Conservation (phyloP, 1,140 invertebrate genomes). For the Drosophila aff. region DNA sequence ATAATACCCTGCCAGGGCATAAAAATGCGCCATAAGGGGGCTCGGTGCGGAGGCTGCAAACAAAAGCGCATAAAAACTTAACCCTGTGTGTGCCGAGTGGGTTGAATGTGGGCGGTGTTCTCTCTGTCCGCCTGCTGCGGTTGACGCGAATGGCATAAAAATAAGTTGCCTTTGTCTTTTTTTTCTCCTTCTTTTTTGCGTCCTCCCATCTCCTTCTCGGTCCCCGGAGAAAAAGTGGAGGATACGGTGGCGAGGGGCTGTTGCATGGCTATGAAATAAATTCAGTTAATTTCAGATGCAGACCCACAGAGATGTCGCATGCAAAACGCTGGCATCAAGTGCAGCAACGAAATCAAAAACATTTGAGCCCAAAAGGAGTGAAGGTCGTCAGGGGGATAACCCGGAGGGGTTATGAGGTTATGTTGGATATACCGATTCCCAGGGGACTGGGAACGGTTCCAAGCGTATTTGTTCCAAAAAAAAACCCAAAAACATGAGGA, state of each 20-base stretch:
- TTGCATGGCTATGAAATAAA: slow-evolving; percentile 73
- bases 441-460: not conserved
- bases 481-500: not conserved
- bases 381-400: not conserved
- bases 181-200: slow-evolving; percentile 2
- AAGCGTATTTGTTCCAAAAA: not conserved
- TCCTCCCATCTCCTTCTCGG: not conserved
- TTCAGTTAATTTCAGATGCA: slow-evolving; percentile 80
- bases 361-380: slow-evolving; percentile 20
- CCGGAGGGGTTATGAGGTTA: not conserved
- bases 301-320: slow-evolving; percentile 40
- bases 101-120: slow-evolving; percentile 3
- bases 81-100: slow-evolving; percentile 53
- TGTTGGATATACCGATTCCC: slow-evolving; percentile 6
- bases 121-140: slow-evolving; percentile 52
- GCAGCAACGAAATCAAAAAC: slow-evolving; percentile 57
- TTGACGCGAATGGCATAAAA: slow-evolving; percentile 78
- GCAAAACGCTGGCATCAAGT: slow-evolving; percentile 61
- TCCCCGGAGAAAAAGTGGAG: slow-evolving; percentile 9
- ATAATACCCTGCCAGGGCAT: not conserved
- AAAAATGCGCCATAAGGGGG: slow-evolving; percentile 15
- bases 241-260: slow-evolving; percentile 1
- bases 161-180: slow-evolving; percentile 77
- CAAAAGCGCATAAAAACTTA: slow-evolving; percentile 79
- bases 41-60: slow-evolving; percentile 56